Conservation (phyloP, 2,113 vertebrate species). For the Campylomormyrus numenius region DNA sequence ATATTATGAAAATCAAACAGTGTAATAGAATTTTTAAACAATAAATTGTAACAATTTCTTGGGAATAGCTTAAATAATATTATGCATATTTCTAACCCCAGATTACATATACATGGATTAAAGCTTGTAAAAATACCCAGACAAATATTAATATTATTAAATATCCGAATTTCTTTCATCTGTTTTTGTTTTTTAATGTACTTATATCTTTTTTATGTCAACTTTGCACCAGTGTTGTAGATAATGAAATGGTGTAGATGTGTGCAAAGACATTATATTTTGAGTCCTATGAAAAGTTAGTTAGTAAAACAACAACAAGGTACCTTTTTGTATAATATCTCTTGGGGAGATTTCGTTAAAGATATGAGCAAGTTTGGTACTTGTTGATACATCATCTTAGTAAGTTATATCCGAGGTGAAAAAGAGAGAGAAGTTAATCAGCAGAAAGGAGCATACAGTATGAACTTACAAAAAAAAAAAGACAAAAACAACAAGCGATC, state of each 20-base stretch:
- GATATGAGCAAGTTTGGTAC: not conserved
- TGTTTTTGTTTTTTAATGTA: not conserved
- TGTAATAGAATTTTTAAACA: not conserved
- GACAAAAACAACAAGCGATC: not conserved
- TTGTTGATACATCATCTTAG: not conserved
- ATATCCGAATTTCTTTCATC: not conserved
- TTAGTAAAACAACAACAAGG: not conserved
- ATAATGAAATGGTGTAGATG: not conserved
- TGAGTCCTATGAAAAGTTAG: not conserved
- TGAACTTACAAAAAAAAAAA: not conserved
- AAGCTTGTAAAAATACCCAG: not conserved
- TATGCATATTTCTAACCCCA: not conserved
- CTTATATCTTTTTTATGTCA: not conserved
- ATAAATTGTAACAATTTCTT: not conserved
- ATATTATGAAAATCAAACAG: not conserved
- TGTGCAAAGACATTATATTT: not conserved
- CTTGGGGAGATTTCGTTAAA: not conserved
- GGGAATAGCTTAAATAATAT: not conserved
- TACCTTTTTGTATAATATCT: not conserved
- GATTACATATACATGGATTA: not conserved
- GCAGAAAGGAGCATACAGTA: not conserved
- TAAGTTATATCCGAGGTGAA: not conserved
- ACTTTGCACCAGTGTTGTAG: not conserved
- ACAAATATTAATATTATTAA: not conserved
- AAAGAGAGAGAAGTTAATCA: not conserved